Evolutionary conservation across 1,140 invertebrate genomes (phyloP).

Genomic region (Vollenhovia emeryi): DNA sequence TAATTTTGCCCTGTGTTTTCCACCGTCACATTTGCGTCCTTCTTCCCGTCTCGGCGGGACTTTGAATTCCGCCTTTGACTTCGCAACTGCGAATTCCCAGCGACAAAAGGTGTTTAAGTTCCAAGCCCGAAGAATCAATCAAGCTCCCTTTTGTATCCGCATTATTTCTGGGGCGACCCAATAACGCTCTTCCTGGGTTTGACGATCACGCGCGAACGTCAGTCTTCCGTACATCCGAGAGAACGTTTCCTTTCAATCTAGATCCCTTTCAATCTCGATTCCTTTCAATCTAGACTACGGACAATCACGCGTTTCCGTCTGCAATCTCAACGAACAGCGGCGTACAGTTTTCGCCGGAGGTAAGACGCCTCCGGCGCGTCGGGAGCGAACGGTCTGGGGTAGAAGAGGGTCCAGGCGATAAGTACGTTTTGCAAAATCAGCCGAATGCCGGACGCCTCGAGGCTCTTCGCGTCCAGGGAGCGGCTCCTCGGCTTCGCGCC

Average conservation of each 20-base stretch:
- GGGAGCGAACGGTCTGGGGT: too few relatives aligned
- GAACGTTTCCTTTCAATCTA: constrained; percentile 18
- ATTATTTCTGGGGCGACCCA: too few relatives aligned
- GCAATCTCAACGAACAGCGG: background rate
- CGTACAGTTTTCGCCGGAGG: background rate
- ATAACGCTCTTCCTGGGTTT: background rate
- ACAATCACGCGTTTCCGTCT: background rate
- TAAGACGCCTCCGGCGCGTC: too few relatives aligned
- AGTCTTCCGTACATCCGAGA: background rate
- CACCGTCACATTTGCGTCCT: too few relatives aligned
- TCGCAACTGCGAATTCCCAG: too few relatives aligned
- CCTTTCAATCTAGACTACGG: background rate
- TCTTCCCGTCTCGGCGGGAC: too few relatives aligned
- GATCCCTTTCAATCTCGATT: background rate
- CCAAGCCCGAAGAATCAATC: too few relatives aligned
- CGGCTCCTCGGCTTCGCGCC: constrained; percentile 89
- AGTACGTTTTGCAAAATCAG: constrained; percentile 86
- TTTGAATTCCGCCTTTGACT: too few relatives aligned
- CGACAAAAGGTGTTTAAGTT: too few relatives aligned
- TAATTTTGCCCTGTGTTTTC: too few relatives aligned
- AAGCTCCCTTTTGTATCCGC: too few relatives aligned
- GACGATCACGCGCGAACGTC: background rate
- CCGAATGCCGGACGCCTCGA: constrained; percentile 90
- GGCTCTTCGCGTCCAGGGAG: constrained; percentile 91
- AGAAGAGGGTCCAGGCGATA: background rate